Base-by-base conservation (phyloP, 2,113 vertebrate genomes). In the Engystomops pustulosus region DNA sequence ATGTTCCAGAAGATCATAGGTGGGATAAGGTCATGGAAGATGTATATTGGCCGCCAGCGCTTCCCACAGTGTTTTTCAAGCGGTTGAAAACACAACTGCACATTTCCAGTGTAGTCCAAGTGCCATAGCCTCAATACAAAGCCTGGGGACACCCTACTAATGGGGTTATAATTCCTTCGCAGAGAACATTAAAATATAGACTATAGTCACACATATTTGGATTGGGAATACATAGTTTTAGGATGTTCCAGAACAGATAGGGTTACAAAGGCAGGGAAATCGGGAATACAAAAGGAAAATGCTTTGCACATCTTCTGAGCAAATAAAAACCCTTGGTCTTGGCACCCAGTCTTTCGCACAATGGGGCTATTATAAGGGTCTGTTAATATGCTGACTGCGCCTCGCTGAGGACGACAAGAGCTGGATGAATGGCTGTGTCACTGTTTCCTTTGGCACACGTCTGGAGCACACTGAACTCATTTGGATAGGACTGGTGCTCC, bases 391-490 rank as follows among this genome's bases (percentile, higher is more conserved):
- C 74, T 83, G 74, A 80, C 36, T 70, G 49, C 62, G 72, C 74
- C 47, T 78, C 65, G 25, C 74, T 20, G 74, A 70, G 51, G 70
- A 76, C 74, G 72, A 70, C 83, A 79, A 68, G 47, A 77, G 23
- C 47, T 70, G 75, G 74, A 79, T 70, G 60, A 85, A 85, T 69
- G 71, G 74, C 60, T 70, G n/a, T 34, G 83, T 85, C 83, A 85
- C 74, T 58, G 75, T 79, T 85, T 79, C 74, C 83, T 70, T 77
- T 85, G 75, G 83, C 83, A 79, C 74, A 85, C 65, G 20, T 44
- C 44, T 41, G 58, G 23, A 84, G 58, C 72, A 34, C 27, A 84
- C 82, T 84, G 60, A 77, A 77, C 27, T 67, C 23, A 76, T 76
- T 76, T 65, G 81, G 60, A 41, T 41, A 51, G 30, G 45, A 53